Percentiles rank a stretch among this genome's conserved stretches.
Evolutionary conservation across 2,113 vertebrate genomes (phyloP).

Genomic region (Orthonyx spaldingii): DNA sequence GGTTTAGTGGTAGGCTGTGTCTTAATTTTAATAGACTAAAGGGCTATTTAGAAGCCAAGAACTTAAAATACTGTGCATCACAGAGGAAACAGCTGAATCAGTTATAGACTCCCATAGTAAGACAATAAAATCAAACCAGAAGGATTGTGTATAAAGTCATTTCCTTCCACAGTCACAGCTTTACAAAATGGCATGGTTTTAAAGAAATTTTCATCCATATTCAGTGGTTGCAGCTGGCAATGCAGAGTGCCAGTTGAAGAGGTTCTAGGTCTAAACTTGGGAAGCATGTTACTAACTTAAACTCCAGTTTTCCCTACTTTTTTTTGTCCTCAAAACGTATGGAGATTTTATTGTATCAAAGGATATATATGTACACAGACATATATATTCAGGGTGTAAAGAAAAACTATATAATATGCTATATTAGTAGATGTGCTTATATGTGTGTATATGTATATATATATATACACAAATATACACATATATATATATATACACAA

Average conservation of each 20-base stretch:
- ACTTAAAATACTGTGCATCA: not conserved
- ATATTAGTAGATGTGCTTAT: not conserved
- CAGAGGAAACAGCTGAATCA: not conserved
- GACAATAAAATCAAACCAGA: not conserved
- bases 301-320: not conserved
- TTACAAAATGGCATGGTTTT: not conserved
- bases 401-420: not conserved
- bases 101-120: not conserved
- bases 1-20: not conserved
- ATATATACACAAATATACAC: no score
- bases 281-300: not conserved
- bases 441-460: not conserved
- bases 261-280: not conserved
- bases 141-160: not conserved
- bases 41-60: not conserved
- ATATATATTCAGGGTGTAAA: not conserved
- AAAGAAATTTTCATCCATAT: not conserved
- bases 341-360: not conserved
- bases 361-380: not conserved
- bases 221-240: not conserved
- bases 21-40: not conserved
- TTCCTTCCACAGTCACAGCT: not conserved
- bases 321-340: not conserved
- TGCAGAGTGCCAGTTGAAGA: not conserved
- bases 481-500: not conserved